phyloP scores from a whole-genome alignment of 2,113 vertebrate genomes.

The Probosciger aterrimus region DNA sequence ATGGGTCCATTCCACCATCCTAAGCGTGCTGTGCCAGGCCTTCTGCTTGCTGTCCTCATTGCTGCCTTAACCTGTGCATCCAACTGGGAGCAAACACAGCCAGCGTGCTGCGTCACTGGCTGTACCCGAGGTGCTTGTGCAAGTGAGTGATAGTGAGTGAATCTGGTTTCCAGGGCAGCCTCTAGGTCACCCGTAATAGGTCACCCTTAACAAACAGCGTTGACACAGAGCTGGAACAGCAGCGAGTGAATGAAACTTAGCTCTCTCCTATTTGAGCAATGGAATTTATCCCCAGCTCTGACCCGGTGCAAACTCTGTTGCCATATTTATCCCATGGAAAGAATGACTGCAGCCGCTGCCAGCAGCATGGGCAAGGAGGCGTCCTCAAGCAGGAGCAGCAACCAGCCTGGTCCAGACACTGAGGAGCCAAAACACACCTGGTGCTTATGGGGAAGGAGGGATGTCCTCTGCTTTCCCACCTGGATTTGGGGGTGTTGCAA shows the following conservation, averaged over 20 bases:
- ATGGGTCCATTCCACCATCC: not conserved
- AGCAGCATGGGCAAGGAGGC: not conserved
- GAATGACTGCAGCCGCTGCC: not conserved
- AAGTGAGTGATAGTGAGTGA: not conserved
- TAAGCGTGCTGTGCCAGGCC: rapidly evolving
- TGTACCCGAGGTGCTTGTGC: not conserved
- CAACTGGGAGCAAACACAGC: not conserved
- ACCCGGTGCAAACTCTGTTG: conserved; percentile 51
- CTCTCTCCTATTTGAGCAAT: conserved; percentile 57
- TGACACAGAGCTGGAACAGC: not conserved
- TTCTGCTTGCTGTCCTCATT: not conserved
- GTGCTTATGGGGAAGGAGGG: not conserved
- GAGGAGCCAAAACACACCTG: rapidly evolving
- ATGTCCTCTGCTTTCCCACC: not conserved
- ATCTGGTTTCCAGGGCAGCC: conserved; percentile 4
- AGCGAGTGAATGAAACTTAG: conserved; percentile 27
- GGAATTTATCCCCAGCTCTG: conserved; percentile 46
- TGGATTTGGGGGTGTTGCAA: not conserved
- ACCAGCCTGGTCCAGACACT: not conserved
- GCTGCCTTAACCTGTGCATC: rapidly evolving
- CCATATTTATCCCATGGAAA: conserved; percentile 56
- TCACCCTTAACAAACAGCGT: not conserved
- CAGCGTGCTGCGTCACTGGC: rapidly evolving
- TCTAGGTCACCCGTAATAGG: conserved; percentile 21
- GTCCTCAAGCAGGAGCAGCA: not conserved